A percentile compares a stretch with the other conserved stretches of the same genome.
Evolutionary conservation across 2,113 vertebrate species (phyloP).

Genomic region (Phalacrocorax pelagicus): DNA sequence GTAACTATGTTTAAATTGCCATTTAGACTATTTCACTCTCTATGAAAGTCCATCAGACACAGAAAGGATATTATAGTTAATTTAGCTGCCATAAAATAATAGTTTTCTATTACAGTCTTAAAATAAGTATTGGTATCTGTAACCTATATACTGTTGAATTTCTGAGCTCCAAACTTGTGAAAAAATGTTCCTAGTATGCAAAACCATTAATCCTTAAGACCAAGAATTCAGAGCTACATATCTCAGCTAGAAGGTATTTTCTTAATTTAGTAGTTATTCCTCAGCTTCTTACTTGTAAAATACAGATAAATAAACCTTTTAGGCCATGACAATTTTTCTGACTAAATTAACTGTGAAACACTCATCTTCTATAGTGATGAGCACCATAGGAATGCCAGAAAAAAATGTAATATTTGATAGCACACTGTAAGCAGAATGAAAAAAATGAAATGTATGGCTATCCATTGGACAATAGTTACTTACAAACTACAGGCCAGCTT

Average conservation of each 20-base stretch:
- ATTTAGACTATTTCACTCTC: not conserved
- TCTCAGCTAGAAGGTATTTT: not conserved
- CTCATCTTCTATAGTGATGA: not conserved
- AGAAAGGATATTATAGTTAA: not conserved
- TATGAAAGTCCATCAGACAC: not conserved
- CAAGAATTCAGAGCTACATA: not conserved
- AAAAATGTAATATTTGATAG: not conserved
- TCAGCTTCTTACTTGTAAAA: not conserved
- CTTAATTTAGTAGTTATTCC: not conserved
- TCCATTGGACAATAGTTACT: not conserved
- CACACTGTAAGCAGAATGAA: not conserved
- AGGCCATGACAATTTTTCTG: not conserved
- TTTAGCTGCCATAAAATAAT: not conserved
- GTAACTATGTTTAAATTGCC: not conserved
- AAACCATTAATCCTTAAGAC: not conserved
- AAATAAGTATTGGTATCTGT: not conserved
- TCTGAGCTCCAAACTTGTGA: not conserved
- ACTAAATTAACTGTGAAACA: not conserved
- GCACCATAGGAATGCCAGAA: not conserved
- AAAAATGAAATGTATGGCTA: not conserved
- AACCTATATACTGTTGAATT: not conserved
- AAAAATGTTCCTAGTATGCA: not conserved
- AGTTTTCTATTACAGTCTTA: not conserved
- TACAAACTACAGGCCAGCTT: not conserved
- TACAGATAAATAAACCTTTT: not conserved